These are phyloP conservation scores for Pseudopodoces humilis DNA, from an alignment of 2,113 vertebrate species.

Conservation along the genomic window DNA sequence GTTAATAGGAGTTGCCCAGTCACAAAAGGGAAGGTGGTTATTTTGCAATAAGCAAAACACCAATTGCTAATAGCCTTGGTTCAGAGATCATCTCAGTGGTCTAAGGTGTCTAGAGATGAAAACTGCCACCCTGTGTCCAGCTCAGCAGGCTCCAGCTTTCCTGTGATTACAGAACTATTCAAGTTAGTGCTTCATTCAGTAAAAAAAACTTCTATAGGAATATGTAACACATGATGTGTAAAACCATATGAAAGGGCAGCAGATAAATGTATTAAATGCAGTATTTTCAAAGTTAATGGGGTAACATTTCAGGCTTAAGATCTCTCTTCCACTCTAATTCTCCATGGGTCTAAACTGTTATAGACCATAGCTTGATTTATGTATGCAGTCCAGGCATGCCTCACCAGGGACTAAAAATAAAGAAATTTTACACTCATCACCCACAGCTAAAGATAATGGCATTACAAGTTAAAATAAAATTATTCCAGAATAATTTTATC, in stretches of 20 bases:
- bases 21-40: not conserved
- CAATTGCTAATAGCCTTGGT: not conserved
- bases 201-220: not conserved
- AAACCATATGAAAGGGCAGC: not conserved
- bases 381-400: not conserved
- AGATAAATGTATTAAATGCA: not conserved
- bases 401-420: constrained; percentile 28
- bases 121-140: rapidly evolving
- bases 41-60: not conserved
- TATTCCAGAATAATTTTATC: constrained; percentile 43
- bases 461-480: not conserved
- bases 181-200: not conserved
- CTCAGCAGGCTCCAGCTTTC: not conserved
- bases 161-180: not conserved
- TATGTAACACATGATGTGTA: not conserved
- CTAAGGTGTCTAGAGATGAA: not conserved
- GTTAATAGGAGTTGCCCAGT: not conserved
- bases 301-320: not conserved
- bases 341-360: not conserved
- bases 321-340: not conserved
- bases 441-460: not conserved
- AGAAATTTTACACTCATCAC: not conserved
- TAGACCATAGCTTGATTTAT: not conserved
- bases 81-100: not conserved
- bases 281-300: not conserved